phyloP scores from a whole-genome alignment of 2,888 invertebrate genomes.

The Tetramorium bicarinatum region DNA sequence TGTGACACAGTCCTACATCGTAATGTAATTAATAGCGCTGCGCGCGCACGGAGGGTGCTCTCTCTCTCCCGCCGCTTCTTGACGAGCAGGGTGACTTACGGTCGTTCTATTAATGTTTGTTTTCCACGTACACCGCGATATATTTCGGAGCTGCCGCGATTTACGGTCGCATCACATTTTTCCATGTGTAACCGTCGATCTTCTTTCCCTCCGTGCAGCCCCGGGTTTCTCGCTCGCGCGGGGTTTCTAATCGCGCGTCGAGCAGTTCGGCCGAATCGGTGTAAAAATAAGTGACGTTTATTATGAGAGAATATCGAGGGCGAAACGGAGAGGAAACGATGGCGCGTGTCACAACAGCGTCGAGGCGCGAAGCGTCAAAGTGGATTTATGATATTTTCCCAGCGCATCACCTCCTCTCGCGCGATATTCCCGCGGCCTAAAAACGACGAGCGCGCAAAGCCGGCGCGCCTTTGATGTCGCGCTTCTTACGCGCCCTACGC shows the following conservation, averaged over 20 bases:
- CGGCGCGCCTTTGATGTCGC: conserved; percentile 81
- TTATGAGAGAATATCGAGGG: conserved; percentile 78
- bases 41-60: conserved; percentile 31
- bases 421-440: conserved; percentile 50
- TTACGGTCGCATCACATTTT: conserved; percentile 66
- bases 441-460: conserved; percentile 58
- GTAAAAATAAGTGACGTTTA: conserved; percentile 84
- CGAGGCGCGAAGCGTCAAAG: conserved; percentile 83
- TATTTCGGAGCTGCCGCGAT: conserved; percentile 66
- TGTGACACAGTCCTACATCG: conserved; percentile 69
- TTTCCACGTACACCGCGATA: conserved; percentile 67
- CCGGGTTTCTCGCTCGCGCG: not conserved
- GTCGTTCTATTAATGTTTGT: conserved; percentile 74
- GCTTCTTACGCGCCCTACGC: conserved; percentile 65
- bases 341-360: conserved; percentile 80
- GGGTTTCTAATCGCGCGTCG: conserved; percentile 27
- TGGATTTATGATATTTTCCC: conserved; percentile 86
- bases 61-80: conserved; percentile 17
- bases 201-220: conserved; percentile 43
- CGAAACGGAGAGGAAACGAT: conserved; percentile 48
- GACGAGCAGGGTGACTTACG: conserved; percentile 65
- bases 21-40: conserved; percentile 72
- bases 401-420: conserved; percentile 70
- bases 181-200: conserved; percentile 70
- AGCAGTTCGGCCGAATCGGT: conserved; percentile 49